Conservation (phyloP, 1,140 invertebrate species). For the Condylostylus longicornis region DNA sequence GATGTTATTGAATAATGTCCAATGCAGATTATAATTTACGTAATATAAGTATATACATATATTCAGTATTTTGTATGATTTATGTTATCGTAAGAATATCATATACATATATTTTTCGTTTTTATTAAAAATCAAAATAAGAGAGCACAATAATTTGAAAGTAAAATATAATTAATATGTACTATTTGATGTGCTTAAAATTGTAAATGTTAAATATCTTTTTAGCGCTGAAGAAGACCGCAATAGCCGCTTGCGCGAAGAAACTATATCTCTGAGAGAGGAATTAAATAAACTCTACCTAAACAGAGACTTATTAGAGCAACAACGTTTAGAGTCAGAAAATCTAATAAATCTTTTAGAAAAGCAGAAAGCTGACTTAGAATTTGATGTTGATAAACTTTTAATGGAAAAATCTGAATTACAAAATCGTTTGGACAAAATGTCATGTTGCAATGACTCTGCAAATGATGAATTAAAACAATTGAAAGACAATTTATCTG, state of each 20-base stretch:
- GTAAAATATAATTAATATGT: neutral
- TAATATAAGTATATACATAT: no score
- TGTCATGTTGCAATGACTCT: conserved; percentile 45
- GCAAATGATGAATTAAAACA: conserved; percentile 55
- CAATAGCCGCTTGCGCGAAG: conserved; percentile 56
- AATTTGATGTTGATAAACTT: conserved; percentile 55
- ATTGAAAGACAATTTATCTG: conserved; percentile 47
- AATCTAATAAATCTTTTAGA: conserved; percentile 54
- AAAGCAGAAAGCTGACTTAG: conserved; percentile 60
- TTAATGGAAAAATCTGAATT: conserved; percentile 54
- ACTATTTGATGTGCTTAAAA: neutral
- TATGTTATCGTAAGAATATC: no score
- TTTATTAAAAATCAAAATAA: no score
- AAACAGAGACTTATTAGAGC: conserved; percentile 57
- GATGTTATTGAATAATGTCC: no score
- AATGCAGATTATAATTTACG: no score
- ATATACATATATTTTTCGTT: no score
- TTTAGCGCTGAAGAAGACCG: conserved; percentile 56
- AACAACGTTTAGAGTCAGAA: conserved; percentile 62
- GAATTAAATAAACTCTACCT: conserved; percentile 58
- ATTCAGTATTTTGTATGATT: no score
- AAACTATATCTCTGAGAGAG: conserved; percentile 53
- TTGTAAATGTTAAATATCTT: conserved; percentile 2
- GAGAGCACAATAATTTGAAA: no score
- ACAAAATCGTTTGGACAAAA: conserved; percentile 55